Evolutionary conservation across 1,140 invertebrate genomes (phyloP).

Genomic region (Drosophila triauraria): DNA sequence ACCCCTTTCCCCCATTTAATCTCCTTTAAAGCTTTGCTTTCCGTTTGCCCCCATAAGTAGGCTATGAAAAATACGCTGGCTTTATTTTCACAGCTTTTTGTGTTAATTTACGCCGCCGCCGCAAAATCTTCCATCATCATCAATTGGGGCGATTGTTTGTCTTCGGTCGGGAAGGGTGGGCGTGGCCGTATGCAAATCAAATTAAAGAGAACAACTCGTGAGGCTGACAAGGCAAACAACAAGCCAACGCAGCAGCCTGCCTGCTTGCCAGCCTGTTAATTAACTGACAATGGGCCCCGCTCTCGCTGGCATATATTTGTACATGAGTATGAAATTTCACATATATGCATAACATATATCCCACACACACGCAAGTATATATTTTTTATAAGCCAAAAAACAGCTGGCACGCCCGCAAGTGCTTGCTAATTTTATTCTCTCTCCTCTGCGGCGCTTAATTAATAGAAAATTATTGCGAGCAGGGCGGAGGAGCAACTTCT

Average conservation of each 20-base stretch:
- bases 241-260: conserved; percentile 8
- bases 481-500: background rate
- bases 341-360: background rate
- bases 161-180: background rate
- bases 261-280: conserved; percentile 69
- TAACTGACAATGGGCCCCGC: conserved; percentile 68
- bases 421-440: conserved; percentile 77
- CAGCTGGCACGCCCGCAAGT: conserved; percentile 60
- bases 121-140: conserved; percentile 8
- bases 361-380: background rate
- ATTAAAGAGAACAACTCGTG: conserved; percentile 59
- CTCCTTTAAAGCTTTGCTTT: background rate
- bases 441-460: conserved; percentile 68
- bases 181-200: conserved; percentile 69
- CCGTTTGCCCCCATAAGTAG: conserved; percentile 2
- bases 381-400: conserved; percentile 26
- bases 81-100: conserved; percentile 17
- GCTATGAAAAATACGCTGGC: conserved; percentile 1
- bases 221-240: conserved; percentile 52
- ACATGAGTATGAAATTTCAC: background rate
- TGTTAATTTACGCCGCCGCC: conserved; percentile 12
- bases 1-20: background rate
- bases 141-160: conserved; percentile 27
- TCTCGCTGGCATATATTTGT: background rate
- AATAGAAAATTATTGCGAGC: conserved; percentile 76